phyloP scores from a whole-genome alignment of 1,140 invertebrate genomes.

The Laodelphax striatellus region DNA sequence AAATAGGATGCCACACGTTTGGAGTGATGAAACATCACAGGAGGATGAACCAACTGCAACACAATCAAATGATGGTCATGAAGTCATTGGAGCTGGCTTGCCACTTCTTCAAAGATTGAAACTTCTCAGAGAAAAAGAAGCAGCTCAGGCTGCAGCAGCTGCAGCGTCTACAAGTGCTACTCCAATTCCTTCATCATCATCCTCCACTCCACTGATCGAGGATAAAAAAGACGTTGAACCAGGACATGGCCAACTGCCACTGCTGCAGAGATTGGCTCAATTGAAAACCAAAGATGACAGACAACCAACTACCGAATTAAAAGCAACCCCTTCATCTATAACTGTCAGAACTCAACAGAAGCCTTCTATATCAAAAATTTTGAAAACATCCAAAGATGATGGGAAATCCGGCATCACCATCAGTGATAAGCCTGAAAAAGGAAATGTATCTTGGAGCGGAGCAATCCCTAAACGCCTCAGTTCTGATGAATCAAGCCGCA shows the following conservation, averaged over 20 bases:
- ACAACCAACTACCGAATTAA: conserved; percentile 33
- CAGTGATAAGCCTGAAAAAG: too few relatives aligned
- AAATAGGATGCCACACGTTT: conserved; percentile 53
- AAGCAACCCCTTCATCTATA: conserved; percentile 14
- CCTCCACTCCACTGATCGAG: conserved; percentile 28
- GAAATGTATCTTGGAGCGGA: too few relatives aligned
- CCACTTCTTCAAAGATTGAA: conserved; percentile 57
- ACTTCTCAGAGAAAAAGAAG: conserved; percentile 74
- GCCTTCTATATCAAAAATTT: background rate
- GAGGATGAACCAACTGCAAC: conserved; percentile 33
- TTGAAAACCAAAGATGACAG: conserved; percentile 68
- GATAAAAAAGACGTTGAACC: conserved; percentile 37
- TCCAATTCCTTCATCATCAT: conserved; percentile 32
- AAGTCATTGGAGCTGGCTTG: conserved; percentile 48
- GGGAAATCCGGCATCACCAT: too few relatives aligned
- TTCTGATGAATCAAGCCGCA: too few relatives aligned
- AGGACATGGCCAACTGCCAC: conserved; percentile 57
- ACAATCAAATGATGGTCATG: conserved; percentile 33
- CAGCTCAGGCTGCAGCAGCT: conserved; percentile 43
- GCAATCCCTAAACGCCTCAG: too few relatives aligned
- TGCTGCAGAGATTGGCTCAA: conserved; percentile 64
- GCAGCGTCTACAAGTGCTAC: conserved; percentile 26
- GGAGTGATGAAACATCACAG: conserved; percentile 47
- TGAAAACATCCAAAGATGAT: background rate
- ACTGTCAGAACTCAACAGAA: conserved; percentile 19